Percentiles rank a stretch among this genome's conserved stretches.
These are phyloP conservation scores for Torymus auratus DNA, from an alignment of 2,888 invertebrate genomes.

Conservation along the genomic window DNA sequence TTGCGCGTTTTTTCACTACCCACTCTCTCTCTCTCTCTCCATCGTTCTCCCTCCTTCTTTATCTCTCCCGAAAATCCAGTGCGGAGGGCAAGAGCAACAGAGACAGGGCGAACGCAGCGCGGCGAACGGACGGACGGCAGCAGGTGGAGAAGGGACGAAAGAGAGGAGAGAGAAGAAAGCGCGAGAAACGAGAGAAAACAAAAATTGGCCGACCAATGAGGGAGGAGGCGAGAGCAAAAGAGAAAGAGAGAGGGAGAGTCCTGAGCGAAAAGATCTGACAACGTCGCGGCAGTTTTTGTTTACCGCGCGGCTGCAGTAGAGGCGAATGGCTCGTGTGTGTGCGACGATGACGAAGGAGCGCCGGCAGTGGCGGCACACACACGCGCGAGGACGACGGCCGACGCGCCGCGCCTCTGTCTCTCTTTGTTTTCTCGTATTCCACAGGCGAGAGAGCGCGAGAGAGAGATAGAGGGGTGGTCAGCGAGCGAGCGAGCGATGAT, in stretches of 20 bases:
- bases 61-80: neutral
- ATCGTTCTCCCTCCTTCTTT: constrained; percentile 24
- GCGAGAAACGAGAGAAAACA: constrained; percentile 10
- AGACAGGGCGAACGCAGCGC: constrained; percentile 57
- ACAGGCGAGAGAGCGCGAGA: too few relatives aligned
- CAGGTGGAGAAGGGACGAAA: constrained; percentile 26
- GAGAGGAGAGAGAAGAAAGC: neutral
- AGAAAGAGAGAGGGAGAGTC: constrained; percentile 31
- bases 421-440: neutral
- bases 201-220: constrained; percentile 3
- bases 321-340: constrained; percentile 5
- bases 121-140: constrained; percentile 29
- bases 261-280: constrained; percentile 72
- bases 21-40: constrained; percentile 16
- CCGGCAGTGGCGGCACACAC: constrained; percentile 31
- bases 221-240: constrained; percentile 54
- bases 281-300: constrained; percentile 75
- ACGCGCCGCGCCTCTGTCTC: neutral
- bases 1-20: constrained; percentile 27
- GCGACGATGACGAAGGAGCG: constrained; percentile 55
- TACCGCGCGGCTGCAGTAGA: constrained; percentile 63
- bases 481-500: too few relatives aligned
- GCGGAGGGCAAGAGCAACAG: constrained; percentile 29
- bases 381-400: neutral
- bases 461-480: too few relatives aligned